Conservation (phyloP, 2,797 vertebrate genomes). For the Cottoperca gobio region DNA sequence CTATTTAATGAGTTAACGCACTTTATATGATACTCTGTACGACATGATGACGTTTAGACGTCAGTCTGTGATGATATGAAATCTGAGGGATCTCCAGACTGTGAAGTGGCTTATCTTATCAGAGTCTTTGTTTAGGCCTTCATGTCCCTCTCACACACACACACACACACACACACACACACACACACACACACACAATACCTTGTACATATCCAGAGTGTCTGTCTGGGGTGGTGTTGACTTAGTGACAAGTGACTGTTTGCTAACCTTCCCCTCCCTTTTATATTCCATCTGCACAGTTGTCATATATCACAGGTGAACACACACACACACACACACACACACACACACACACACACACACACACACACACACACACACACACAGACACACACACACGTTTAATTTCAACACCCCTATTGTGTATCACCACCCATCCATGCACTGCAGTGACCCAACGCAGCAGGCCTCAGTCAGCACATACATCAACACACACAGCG, state of each 20-base stretch:
- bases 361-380: slow-evolving; percentile 18
- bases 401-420: slow-evolving; percentile 62
- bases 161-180: slow-evolving; percentile 26
- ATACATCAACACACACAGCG: background rate
- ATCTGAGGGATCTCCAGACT: slow-evolving; percentile 33
- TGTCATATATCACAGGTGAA: slow-evolving; percentile 55
- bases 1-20: background rate
- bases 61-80: background rate
- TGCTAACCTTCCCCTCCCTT: slow-evolving; percentile 42
- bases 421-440: slow-evolving; percentile 56
- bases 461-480: slow-evolving; percentile 41
- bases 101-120: slow-evolving; percentile 30
- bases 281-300: slow-evolving; percentile 23
- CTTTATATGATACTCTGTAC: background rate
- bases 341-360: slow-evolving; percentile 10
- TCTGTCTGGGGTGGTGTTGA: slow-evolving; percentile 45
- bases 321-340: slow-evolving; percentile 12
- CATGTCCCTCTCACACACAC: background rate
- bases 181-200: slow-evolving; percentile 12
- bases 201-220: slow-evolving; percentile 21
- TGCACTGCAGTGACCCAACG: slow-evolving; percentile 29
- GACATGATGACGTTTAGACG: background rate
- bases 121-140: slow-evolving; percentile 26
- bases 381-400: slow-evolving; percentile 24
- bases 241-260: slow-evolving; percentile 54